phyloP scores from a whole-genome alignment of 2,113 vertebrate genomes.

The Antechinus flavipes region DNA sequence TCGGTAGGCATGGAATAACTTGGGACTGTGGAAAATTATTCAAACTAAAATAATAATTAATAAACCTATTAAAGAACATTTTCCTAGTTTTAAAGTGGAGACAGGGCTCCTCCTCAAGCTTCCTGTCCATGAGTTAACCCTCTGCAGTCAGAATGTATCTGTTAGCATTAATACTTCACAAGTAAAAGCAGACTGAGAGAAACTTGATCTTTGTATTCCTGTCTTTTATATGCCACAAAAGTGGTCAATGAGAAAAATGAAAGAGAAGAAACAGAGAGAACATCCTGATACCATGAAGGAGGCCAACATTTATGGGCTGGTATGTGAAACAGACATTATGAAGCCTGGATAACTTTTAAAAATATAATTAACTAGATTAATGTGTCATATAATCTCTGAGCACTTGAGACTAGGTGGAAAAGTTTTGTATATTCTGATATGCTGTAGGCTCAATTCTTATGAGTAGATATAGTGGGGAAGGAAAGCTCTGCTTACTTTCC shows the following conservation, averaged over 20 bases:
- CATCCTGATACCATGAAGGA: rapidly evolving
- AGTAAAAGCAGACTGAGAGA: neutral
- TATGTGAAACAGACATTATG: rapidly evolving
- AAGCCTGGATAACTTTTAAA: neutral
- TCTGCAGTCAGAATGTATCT: neutral
- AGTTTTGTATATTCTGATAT: neutral
- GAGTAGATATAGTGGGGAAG: neutral
- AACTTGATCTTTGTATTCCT: neutral
- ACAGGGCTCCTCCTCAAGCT: rapidly evolving
- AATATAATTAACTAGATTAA: neutral
- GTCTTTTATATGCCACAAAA: neutral
- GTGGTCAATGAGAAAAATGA: neutral
- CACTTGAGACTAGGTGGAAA: neutral
- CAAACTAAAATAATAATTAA: slow-evolving; percentile 43
- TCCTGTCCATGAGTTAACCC: neutral
- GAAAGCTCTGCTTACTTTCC: neutral
- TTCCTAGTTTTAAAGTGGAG: slow-evolving; percentile 20
- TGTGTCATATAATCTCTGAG: neutral
- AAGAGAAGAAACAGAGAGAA: neutral
- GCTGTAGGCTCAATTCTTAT: neutral
- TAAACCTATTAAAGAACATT: slow-evolving; percentile 1
- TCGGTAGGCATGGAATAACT: slow-evolving; percentile 1
- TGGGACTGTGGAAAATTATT: slow-evolving; percentile 25
- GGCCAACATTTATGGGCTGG: neutral
- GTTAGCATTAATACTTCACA: neutral